Conservation (phyloP, 2,797 vertebrate species). For the Phoeniculus purpureus region DNA sequence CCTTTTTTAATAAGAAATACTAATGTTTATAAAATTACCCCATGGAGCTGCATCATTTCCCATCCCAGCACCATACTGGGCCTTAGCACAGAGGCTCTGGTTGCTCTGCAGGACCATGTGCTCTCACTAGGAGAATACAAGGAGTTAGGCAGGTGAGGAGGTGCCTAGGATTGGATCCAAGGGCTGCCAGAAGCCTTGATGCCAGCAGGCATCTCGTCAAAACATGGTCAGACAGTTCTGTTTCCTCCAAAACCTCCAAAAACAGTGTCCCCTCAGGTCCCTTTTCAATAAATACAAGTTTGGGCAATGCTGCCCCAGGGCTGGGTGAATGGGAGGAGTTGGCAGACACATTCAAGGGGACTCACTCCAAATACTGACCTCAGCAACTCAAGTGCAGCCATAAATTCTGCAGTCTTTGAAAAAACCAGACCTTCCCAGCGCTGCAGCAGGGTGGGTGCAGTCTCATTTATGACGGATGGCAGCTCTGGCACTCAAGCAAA, state of each 20-base stretch:
- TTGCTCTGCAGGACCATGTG: not conserved
- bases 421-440: not conserved
- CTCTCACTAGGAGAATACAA: not conserved
- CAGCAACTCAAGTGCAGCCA: not conserved
- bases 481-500: not conserved
- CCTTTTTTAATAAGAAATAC: too few species aligned
- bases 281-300: fast-evolving
- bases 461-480: not conserved
- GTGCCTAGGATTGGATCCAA: not conserved
- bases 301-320: not conserved
- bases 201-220: not conserved
- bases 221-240: not conserved
- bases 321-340: not conserved
- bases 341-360: not conserved
- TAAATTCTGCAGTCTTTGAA: not conserved
- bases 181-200: not conserved
- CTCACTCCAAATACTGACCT: not conserved
- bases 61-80: not conserved
- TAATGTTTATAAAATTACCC: too few species aligned
- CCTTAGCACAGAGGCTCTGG: not conserved
- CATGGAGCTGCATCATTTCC: fast-evolving
- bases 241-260: not conserved
- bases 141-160: not conserved
- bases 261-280: fast-evolving
- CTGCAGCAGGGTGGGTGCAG: not conserved